Base-by-base conservation (phyloP, 2,888 invertebrate species). In the Parnassius orleans region DNA sequence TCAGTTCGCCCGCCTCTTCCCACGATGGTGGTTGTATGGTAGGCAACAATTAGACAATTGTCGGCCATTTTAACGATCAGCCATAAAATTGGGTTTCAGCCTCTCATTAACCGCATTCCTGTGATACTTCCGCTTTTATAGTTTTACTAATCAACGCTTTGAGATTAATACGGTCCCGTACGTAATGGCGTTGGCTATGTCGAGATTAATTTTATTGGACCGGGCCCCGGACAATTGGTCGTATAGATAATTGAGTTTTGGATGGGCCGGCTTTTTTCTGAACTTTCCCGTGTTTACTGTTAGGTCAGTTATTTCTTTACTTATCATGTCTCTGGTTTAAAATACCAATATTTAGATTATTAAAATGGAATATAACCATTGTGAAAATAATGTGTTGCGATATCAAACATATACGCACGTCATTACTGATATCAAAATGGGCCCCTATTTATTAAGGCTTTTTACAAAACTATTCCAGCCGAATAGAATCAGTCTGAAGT, bases 61-160 rank as follows among this genome's bases (percentile, higher is more conserved):
- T 87, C 87, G 88, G 86, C 83, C 86, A 83, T 83, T 89, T 88
- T 90, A 87, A 89, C 88, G 88, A 87, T 85, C 86, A 76, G 72
- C 87, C 81, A 89, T 90, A 90, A 90, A 91, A 89, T 86, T 85
- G 79, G 83, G 86, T 85, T 88, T 87, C 81, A 85, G 85, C 70
- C 84, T 83, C 87, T 90, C 90, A 90, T 90, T 90, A 89, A 88
- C 90, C 88, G 86, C 90, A 91, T 91, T 91, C 90, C 83, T 87
- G 80, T 86, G 87, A 90, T 89, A 90, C 89, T 90, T 90, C 90
- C 90, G 88, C 87, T 87, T 90, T 91, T 90, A 91, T 90, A 91
- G 90, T 90, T 90, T 89, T 86, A 90, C 89, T 90, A 90, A 90
- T 90, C 90, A 90, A 90, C 88, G 87, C 86, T 79, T 80, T 72